Percentiles rank a stretch among this genome's conserved stretches.
Evolutionary conservation across 2,113 vertebrate species (phyloP).

Genomic region (Lepus europaeus): DNA sequence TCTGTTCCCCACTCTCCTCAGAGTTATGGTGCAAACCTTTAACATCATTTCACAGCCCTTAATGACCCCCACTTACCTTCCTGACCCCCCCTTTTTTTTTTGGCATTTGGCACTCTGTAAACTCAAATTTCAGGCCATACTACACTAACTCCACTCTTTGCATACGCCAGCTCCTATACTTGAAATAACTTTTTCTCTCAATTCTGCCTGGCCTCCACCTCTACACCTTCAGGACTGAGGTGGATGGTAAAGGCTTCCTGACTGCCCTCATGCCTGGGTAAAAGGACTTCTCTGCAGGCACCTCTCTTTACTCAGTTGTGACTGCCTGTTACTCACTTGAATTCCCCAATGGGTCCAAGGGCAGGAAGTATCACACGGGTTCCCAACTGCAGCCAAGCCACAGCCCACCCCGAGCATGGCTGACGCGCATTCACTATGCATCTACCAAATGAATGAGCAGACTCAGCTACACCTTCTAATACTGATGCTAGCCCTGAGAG

Average conservation of each 20-base stretch:
- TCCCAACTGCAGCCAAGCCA: neutral
- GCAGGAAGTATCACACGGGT: neutral
- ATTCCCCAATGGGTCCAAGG: neutral
- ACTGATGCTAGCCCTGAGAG: neutral
- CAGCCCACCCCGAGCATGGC: neutral
- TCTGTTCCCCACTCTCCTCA: neutral
- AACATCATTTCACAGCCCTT: neutral
- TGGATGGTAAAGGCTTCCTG: neutral
- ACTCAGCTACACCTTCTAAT: neutral
- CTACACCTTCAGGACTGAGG: neutral
- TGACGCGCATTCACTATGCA: neutral
- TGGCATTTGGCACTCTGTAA: neutral
- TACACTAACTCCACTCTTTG: neutral
- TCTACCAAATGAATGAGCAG: neutral
- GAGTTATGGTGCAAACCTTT: neutral
- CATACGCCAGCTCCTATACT: neutral
- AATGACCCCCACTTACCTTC: neutral
- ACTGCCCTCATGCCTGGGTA: neutral
- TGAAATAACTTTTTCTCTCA: neutral
- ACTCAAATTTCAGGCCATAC: neutral
- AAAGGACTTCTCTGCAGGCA: neutral
- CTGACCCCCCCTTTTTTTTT: neutral
- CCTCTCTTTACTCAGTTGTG: neutral
- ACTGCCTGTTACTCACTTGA: neutral
- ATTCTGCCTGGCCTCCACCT: neutral